Conservation (phyloP, 2,113 vertebrate species). For the Tupaia tana region DNA sequence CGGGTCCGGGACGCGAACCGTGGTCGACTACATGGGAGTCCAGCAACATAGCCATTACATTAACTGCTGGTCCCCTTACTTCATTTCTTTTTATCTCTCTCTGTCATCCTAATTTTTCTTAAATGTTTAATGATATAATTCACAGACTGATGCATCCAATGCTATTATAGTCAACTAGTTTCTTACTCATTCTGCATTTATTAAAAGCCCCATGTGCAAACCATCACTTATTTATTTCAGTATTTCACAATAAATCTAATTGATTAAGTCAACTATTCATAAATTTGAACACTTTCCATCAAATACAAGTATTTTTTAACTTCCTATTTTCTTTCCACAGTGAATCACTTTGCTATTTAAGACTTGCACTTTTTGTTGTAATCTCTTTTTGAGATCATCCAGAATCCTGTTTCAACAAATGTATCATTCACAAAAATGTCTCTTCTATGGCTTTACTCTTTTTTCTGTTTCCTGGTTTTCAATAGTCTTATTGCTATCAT, state of each 20-base stretch:
- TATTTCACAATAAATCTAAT: background rate
- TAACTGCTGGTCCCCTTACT: conserved; percentile 10
- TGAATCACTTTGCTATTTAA: background rate
- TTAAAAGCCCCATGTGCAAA: background rate
- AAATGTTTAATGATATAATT: background rate
- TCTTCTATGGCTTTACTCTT: background rate
- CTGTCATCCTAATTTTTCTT: background rate
- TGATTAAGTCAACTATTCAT: background rate
- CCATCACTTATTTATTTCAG: background rate
- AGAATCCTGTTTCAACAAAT: conserved; percentile 29
- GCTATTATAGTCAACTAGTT: background rate
- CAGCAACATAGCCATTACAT: too few relatives aligned
- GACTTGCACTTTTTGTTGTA: conserved; percentile 5
- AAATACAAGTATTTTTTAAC: background rate
- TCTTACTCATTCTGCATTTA: background rate
- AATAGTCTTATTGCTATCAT: conserved; percentile 1
- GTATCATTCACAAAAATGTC: background rate
- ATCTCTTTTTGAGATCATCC: background rate
- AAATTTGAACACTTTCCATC: background rate
- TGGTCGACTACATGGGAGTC: too few relatives aligned
- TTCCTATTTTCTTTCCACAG: background rate
- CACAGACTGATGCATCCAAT: background rate
- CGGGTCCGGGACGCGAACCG: too few relatives aligned
- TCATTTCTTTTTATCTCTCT: conserved; percentile 38
- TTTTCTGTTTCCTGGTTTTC: conserved; percentile 24